Percentiles rank a stretch among this genome's conserved stretches.
phyloP scores from a whole-genome alignment of 2,113 vertebrate species.

The Orycteropus afer region DNA sequence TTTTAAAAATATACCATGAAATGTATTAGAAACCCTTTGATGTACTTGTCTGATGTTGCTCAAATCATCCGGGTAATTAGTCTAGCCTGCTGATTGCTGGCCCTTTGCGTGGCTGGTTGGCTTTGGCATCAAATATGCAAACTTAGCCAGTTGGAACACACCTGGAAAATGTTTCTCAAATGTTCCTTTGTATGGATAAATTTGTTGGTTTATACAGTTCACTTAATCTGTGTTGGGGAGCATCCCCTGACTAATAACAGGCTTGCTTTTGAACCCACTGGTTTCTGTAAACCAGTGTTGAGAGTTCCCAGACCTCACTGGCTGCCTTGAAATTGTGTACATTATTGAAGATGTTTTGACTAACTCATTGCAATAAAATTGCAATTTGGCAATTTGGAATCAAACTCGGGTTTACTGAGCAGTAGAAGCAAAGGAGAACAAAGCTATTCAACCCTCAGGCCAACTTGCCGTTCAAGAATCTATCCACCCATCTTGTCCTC shows the following conservation, averaged over 20 bases:
- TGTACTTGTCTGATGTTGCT: neutral
- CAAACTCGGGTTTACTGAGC: slow-evolving; percentile 42
- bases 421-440: neutral
- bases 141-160: neutral
- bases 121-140: slow-evolving; percentile 17
- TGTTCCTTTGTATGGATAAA: neutral
- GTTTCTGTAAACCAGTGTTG: slow-evolving; percentile 32
- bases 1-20: slow-evolving; percentile 10
- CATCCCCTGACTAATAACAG: neutral
- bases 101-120: neutral
- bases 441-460: neutral
- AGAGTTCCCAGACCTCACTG: neutral
- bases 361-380: slow-evolving; percentile 38
- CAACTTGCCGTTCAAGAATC: neutral
- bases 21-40: neutral
- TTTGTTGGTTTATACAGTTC: neutral
- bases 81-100: neutral
- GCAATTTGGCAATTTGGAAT: slow-evolving; percentile 4
- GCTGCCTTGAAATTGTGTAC: neutral
- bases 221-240: neutral
- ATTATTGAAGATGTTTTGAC: slow-evolving; percentile 46
- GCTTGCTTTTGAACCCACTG: slow-evolving; percentile 14
- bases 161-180: slow-evolving; percentile 1
- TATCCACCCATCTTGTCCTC: neutral
- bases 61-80: neutral